Conservation (phyloP, 1,140 invertebrate species). For the Drosophila grimshawi region DNA sequence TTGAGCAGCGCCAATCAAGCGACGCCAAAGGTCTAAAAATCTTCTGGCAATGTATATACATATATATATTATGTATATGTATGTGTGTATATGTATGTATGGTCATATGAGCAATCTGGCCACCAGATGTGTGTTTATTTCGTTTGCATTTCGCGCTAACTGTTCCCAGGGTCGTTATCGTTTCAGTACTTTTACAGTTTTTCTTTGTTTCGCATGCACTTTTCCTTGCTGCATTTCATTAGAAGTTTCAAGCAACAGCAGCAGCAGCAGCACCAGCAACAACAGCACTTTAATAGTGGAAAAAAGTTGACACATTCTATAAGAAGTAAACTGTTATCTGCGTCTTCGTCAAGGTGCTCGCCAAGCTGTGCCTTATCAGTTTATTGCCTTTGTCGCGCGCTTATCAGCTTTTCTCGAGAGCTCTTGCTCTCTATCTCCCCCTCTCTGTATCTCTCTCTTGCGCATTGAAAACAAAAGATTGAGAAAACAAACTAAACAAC, state of each 20-base stretch:
- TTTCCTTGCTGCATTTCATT: conserved; percentile 44
- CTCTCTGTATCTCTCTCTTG: conserved; percentile 1
- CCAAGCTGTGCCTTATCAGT: conserved; percentile 65
- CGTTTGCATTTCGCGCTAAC: conserved; percentile 41
- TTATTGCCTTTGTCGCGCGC: conserved; percentile 50
- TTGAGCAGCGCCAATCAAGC: conserved; percentile 37
- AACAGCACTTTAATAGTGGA: conserved; percentile 13
- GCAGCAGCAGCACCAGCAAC: conserved; percentile 10
- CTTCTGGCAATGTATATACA: conserved; percentile 4
- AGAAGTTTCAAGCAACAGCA: conserved; percentile 31
- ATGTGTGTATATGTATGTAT: conserved; percentile 7
- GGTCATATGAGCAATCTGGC: conserved; percentile 34
- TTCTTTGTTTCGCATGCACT: conserved; percentile 42
- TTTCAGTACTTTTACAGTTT: conserved; percentile 41
- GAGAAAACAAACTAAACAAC: conserved; percentile 74
- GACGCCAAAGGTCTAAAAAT: conserved; percentile 38
- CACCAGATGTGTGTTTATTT: conserved; percentile 50
- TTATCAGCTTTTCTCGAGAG: conserved; percentile 49
- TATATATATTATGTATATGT: conserved; percentile 6
- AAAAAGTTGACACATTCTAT: conserved; percentile 28
- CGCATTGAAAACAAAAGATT: conserved; percentile 73
- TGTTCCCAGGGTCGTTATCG: conserved; percentile 43
- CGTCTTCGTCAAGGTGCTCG: conserved; percentile 25
- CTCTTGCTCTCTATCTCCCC: background rate
- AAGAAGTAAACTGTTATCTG: conserved; percentile 34